Evolutionary conservation across 2,888 invertebrate genomes (phyloP), one percentile per base, ranked within the genome.

Genomic region (Agonopterix arenella): DNA sequence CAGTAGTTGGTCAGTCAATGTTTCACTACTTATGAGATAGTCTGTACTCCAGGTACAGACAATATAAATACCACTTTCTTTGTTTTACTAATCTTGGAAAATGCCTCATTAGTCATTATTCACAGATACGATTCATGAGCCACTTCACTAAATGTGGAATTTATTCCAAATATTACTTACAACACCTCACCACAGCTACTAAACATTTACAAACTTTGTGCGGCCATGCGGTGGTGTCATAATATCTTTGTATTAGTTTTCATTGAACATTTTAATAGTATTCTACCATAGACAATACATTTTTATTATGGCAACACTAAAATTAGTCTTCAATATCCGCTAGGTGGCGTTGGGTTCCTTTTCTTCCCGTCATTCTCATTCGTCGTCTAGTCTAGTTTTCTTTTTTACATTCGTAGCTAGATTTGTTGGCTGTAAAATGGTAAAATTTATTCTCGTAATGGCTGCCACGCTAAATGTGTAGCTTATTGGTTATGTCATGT

Each of bases 381-480:
- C 61, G 56, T 54, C 74, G 75, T 70, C 73, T 80, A 80, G 78
- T 81, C 28, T 28, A 28, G 28, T 28, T 28, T 82, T 84, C 81
- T 80, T 82, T 84, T 84, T 81, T 84, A 78, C 77, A 68, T 76
- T 80, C 66, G 76, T 66, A 70, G 68, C 50, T 76, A 70, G 69
- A 68, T 68, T 70, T 67, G 69, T 78, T 76, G 74, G 70, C 73
- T 77, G 78, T 81, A 75, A 79, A 84, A 82, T 52, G 50, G 79
- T 80, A 75, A 79, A 85, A 82, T 79, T 77, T 80, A 84, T 80
- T 82, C 82, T 84, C 62, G 79, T 85, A 88, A 86, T 86, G 86
- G 86, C 85, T 88, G 86, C 85, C 86, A 84, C 84, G 84, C 84
- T 82, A 72, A 79, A 80, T 73, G 76, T 81, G 70, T 84, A 84